Evolutionary conservation across 2,113 vertebrate species (phyloP).

Genomic region (Daboia siamensis): DNA sequence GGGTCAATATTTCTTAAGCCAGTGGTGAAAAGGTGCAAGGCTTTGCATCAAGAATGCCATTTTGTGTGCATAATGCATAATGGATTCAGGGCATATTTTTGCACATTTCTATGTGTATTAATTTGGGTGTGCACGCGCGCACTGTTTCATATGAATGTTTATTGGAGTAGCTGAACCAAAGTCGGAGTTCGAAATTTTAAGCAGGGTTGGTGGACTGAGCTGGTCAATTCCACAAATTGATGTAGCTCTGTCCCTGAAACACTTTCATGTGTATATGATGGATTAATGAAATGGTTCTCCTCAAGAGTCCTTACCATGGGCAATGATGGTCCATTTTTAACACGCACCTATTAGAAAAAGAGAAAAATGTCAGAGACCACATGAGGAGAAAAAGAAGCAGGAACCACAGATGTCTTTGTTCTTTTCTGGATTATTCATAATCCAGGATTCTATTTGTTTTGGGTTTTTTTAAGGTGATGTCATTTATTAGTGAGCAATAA

Average conservation of each 20-base stretch:
- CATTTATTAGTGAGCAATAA: neutral
- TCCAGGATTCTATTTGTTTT: neutral
- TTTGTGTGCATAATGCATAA: neutral
- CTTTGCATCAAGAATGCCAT: neutral
- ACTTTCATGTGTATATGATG: neutral
- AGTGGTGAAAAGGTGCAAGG: neutral
- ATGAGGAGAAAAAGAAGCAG: neutral
- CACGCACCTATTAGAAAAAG: slow-evolving; percentile 79
- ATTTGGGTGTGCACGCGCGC: neutral
- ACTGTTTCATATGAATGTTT: neutral
- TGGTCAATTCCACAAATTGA: neutral
- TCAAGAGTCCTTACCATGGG: slow-evolving; percentile 84
- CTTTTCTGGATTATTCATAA: neutral
- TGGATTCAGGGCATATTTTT: slow-evolving; percentile 1
- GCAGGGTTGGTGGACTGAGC: rapidly evolving
- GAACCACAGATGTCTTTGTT: neutral
- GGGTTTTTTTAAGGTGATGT: neutral
- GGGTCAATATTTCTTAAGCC: neutral
- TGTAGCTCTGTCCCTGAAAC: neutral
- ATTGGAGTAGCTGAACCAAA: neutral
- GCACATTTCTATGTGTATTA: neutral
- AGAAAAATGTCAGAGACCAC: slow-evolving; percentile 24
- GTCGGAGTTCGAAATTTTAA: neutral
- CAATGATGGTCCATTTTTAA: slow-evolving; percentile 99
- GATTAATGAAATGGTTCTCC: neutral